Evolutionary conservation across 2,113 vertebrate genomes (phyloP), one percentile per base, ranked within the genome.

Genomic region (Colistium nudipinnis): DNA sequence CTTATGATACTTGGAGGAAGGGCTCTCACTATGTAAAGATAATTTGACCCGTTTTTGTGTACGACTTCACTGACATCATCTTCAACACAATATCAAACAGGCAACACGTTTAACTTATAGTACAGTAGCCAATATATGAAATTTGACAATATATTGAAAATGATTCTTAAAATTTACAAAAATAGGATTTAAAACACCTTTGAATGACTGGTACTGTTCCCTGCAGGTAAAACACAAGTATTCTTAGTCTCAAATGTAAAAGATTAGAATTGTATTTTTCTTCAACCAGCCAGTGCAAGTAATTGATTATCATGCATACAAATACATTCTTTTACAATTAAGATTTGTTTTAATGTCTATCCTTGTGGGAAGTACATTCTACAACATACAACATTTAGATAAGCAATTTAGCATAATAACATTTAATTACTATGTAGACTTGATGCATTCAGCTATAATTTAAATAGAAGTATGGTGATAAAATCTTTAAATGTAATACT

Each of bases 391-490:
- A 47, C 10, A 51, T 43, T 35, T 12, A 49, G n/a, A n/a, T n/a
- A n/a, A n/a, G 14, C 4, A 2, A 48, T 31, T 33, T 8, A 5
- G 2, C 3, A 43, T 20, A 41, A 17, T 14, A 2, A n/a, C 14
- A 31, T 41, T 20, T 1, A 47, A 49, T 25, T 36, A 14, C 6
- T 22, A n/a, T n/a, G n/a, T n/a, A n/a, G 33, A 44, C 22, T 2
- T 1, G 22, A 44, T 65, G 19, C 20, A 31, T 70, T 64, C 41
- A 52, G 31, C 13, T n/a, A 54, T 31, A 64, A 19, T 52, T 43
- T 1, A 49, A n/a, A 81, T 31, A 62, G 6, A 60, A 64, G n/a
- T 61, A 75, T 12, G 4, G 27, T n/a, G n/a, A n/a, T n/a, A 64
- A 64, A 52, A 48, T 55, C 63, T 62, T 60, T 7, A 63, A 39